Evolutionary conservation across 2,113 vertebrate species (phyloP).

Genomic region (Corydoras maculifer): DNA sequence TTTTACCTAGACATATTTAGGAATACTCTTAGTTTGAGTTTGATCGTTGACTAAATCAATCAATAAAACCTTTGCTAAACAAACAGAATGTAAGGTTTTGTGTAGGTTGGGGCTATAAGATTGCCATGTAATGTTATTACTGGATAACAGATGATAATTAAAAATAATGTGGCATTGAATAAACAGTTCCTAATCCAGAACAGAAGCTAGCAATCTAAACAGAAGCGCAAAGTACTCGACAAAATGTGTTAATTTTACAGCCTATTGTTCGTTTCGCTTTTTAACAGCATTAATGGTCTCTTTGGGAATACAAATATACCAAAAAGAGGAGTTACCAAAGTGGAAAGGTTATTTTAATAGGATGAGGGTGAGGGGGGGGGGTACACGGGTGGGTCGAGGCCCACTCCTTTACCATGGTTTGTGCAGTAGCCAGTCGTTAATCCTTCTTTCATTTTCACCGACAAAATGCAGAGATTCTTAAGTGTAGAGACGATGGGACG

Average conservation of each 20-base stretch:
- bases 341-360: slow-evolving; percentile 39
- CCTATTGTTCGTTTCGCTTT: slow-evolving; percentile 39
- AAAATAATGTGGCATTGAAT: too few species aligned
- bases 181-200: too few species aligned
- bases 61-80: too few species aligned
- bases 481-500: slow-evolving; percentile 82
- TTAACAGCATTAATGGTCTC: slow-evolving; percentile 50
- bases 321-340: slow-evolving; percentile 56
- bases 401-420: slow-evolving; percentile 80
- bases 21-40: too few species aligned
- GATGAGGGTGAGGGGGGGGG: slow-evolving; percentile 9
- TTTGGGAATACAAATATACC: slow-evolving; percentile 64
- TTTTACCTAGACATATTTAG: too few species aligned
- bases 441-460: slow-evolving; percentile 93
- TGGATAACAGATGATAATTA: too few species aligned
- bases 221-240: slow-evolving; percentile 24
- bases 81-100: too few species aligned
- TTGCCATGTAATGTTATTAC: too few species aligned
- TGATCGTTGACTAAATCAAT: too few species aligned
- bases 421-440: slow-evolving; percentile 85
- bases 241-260: slow-evolving; percentile 55
- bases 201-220: too few species aligned
- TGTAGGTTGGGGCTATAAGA: too few species aligned
- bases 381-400: slow-evolving; percentile 64
- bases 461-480: slow-evolving; percentile 89